Evolutionary conservation across 2,113 vertebrate species (phyloP), one percentile per base, ranked within the genome.

Genomic region (Syrrhaptes paradoxus): DNA sequence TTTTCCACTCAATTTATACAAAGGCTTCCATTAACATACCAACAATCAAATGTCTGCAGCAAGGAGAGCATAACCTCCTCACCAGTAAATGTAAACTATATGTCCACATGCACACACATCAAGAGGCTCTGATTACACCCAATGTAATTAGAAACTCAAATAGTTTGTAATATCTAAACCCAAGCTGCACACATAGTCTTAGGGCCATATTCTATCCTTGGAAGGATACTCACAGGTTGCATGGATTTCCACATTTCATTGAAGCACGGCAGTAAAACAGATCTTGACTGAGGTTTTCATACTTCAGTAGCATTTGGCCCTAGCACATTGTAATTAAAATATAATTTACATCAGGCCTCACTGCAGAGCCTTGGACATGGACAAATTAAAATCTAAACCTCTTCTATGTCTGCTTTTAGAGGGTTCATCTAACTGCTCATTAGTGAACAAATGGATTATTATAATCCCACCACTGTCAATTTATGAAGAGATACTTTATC

Each of bases 1-100:
- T 90, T 93, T 97, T 95, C 82, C 84, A 75, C 51, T 73, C 45
- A 72, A 61, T 91, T 94, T 91, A 72, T 88, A 72, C 78, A 96
- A 83, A 74, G 73, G 59, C 45, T 85, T 71, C 58, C n/a, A 88
- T 93, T 96, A 91, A 85, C 80, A 87, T 80, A 85, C 36, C 70
- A 90, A 58, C 58, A 68, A 85, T 18, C 26, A 91, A 93, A 93
- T 61, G 58, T 43, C 43, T 79, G 43, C 57, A 91, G 72, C 77
- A 96, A 85, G 72, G 24, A 90, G 46, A 93, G 54, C 49, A 81
- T 34, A 81, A 87, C 87, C 43, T 66, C 75, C 48, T 91, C 84
- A 48, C 19, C 57, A 94, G 48, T 65, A 93, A 91, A 86, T 13
- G 21, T 71, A 87, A 92, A 83, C 63, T 92, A 1, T 34, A 90